Conservation (phyloP, 2,113 vertebrate species). For the Pseudorhombus dupliciocellatus region DNA sequence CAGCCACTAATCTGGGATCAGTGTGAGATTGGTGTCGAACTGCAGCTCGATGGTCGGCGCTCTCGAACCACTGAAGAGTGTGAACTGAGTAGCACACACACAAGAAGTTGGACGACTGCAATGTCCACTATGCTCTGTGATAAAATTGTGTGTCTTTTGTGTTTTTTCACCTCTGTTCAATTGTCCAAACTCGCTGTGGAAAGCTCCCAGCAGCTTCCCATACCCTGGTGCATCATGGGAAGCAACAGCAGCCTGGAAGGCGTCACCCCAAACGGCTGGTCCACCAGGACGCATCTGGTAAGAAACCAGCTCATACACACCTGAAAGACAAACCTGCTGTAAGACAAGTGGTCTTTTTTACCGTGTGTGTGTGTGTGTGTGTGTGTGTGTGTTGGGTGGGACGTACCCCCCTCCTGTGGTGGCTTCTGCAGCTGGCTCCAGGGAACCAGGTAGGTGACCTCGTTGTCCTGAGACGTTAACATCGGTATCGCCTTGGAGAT, state of each 20-base stretch:
- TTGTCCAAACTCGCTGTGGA: slow-evolving; percentile 88
- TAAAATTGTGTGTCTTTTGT: background rate
- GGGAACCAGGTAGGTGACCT: slow-evolving; percentile 89
- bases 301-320: slow-evolving; percentile 88
- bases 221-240: slow-evolving; percentile 85
- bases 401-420: slow-evolving; percentile 85
- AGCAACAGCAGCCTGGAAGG: slow-evolving; percentile 82
- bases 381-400: slow-evolving; percentile 6
- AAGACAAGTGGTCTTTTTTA: background rate
- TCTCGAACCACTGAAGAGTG: slow-evolving; percentile 89
- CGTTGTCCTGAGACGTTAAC: slow-evolving; percentile 85
- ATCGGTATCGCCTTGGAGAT: slow-evolving; percentile 80
- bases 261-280: slow-evolving; percentile 86
- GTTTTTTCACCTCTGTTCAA: slow-evolving; percentile 86
- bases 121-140: background rate
- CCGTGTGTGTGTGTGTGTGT: too few relatives aligned
- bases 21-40: slow-evolving; percentile 85
- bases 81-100: slow-evolving; percentile 79
- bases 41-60: slow-evolving; percentile 83
- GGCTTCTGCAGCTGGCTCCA: slow-evolving; percentile 87
- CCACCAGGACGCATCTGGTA: slow-evolving; percentile 93
- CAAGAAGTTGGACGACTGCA: background rate
- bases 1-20: slow-evolving; percentile 88
- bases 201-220: slow-evolving; percentile 86
- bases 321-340: slow-evolving; percentile 73